These are phyloP conservation scores for Piscicola geometra DNA, from an alignment of 2,888 invertebrate genomes.

Conservation along the genomic window DNA sequence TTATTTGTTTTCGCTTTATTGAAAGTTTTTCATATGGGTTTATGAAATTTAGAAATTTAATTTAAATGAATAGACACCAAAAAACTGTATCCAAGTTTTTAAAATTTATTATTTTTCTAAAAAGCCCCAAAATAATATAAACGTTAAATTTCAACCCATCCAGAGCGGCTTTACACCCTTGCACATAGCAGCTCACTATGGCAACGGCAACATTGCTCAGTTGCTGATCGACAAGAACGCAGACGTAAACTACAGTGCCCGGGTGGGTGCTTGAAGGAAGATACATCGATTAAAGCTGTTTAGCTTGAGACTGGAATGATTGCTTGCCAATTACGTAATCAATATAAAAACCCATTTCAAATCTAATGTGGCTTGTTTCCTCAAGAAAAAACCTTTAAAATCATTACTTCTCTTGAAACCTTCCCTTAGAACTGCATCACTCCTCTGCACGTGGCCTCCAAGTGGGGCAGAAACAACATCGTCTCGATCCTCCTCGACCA, in stretches of 20 bases:
- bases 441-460: slow-evolving; percentile 94
- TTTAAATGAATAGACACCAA: no score
- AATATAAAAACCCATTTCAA: no score
- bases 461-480: slow-evolving; percentile 99
- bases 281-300: no score
- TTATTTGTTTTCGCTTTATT: slow-evolving; percentile 41
- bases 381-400: no score
- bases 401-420: no score
- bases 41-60: no score
- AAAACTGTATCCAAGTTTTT: no score
- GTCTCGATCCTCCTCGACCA: slow-evolving; percentile 84
- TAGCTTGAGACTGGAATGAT: no score
- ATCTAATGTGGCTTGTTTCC: no score
- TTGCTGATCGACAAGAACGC: slow-evolving; percentile 91
- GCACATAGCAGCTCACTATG: slow-evolving; percentile 98
- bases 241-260: slow-evolving; percentile 94
- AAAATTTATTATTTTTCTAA: background rate
- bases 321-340: no score
- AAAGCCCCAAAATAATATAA: background rate
- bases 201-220: slow-evolving; percentile 91
- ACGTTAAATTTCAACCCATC: slow-evolving; percentile 38
- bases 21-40: no score
- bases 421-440: slow-evolving; percentile 79
- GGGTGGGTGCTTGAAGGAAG: no score
- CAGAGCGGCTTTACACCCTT: slow-evolving; percentile 94